Base-by-base conservation (phyloP, 2,888 invertebrate species). In the Muschampia staudingeri region DNA sequence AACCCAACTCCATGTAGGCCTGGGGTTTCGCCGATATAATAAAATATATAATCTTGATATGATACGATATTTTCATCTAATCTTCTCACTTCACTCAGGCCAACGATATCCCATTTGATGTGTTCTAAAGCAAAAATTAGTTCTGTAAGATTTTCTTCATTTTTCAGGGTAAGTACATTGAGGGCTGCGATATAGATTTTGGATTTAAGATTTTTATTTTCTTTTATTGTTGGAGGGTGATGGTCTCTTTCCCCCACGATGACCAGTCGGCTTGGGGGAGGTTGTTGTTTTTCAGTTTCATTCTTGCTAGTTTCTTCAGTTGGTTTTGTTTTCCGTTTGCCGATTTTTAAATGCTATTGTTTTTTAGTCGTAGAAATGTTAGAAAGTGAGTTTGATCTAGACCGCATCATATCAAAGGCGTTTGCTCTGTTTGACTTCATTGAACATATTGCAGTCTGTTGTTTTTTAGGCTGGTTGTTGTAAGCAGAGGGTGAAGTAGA, bases 271-370 rank as follows among this genome's bases (percentile, higher is more conserved):
- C 80, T 84, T 83, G 84, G 83, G 82, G 77, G 76, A 80, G 69
- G 12, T 34, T 78, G 14, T 78, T 30, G 44, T 61, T 16, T 5
- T n/a, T 61, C 25, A 25, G 25, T 25, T 76, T 12, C 52, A 14
- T 83, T 82, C 25, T 82, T 78, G 3, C 75, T 42, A 25, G 25
- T 30, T 40, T 83, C 25, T 25, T 84, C 85, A 78, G 70, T 81
- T 69, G 76, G 14, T 83, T 85, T 80, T 70, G 37, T 34, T 81
- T 82, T 84, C 83, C 86, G 85, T 82, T 89, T 82, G 78, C 84
- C 83, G 84, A 67, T 85, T 71, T 14, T 71, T 80, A 71, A 78
- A 88, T 89, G 87, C 78, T 89, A 88, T 88, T 88, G 85, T 25
- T 25, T 25, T 25, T 25, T 25, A 25, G 56, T 86, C 19, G 19